Base-by-base conservation (phyloP, 2,797 vertebrate genomes). In the Prionace glauca region DNA sequence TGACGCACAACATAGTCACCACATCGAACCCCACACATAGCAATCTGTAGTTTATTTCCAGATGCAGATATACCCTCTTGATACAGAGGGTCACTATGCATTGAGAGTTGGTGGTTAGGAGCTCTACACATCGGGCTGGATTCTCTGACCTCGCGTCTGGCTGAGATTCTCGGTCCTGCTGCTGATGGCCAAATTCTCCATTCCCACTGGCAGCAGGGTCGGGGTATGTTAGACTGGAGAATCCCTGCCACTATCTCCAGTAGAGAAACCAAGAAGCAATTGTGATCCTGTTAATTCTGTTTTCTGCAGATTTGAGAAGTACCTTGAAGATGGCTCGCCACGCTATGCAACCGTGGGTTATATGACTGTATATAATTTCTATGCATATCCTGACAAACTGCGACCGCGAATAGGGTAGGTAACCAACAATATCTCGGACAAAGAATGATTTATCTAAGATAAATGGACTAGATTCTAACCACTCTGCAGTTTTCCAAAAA, bases 301-400 rank as follows among this genome's bases (percentile, higher is more conserved):
- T 67, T 74, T 74, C 8, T 20, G 24, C 92, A 94, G 92, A 24
- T 94, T 94, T 74, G 92, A 94, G 36, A 74, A 50, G 26, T 94
- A 94, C 26, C 69, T 94, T 71, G 92, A 94, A 74, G 67, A 71
- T 94, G 92, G 92, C 24, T 94, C 41, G 0, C 92, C 92, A 29
- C 92, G 92, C n/a, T 94, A 26, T 56, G 67, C 92, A 45, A 94
- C 92, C 4, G 92, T 94, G 92, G 92, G 69, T 45, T 94, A 94
- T 11, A 74, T 94, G 92, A 94, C 92, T 74, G 92, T 94, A 26
- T 94, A 94, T 50, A 94, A 94, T 94, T 94, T 94, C 92, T 94
- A 94, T 32, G 92, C 92, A 29, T 94, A 94, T 29, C 92, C 92
- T 94, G 92, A 94, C 69, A 94, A 94, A 94, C 50, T 74, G 36